Percentiles rank a stretch among this genome's conserved stretches.
phyloP scores from a whole-genome alignment of 2,113 vertebrate genomes.

The Salvelinus fontinalis region DNA sequence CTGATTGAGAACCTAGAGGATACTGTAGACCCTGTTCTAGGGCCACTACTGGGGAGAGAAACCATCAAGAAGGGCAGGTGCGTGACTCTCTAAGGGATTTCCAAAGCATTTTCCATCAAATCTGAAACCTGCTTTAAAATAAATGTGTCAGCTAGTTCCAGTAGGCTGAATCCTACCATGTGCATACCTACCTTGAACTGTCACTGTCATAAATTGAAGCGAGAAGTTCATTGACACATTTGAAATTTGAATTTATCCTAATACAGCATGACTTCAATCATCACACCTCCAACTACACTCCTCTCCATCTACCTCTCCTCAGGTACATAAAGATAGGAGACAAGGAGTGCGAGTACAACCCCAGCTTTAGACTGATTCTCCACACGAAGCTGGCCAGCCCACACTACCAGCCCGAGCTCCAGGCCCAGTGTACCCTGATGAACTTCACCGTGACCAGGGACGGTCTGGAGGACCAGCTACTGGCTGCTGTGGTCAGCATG shows the following conservation, averaged over 20 bases:
- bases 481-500: conserved; percentile 87
- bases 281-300: neutral
- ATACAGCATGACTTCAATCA: neutral
- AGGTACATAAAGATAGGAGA: conserved; percentile 92
- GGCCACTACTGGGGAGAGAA: conserved; percentile 87
- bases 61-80: conserved; percentile 95
- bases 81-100: conserved; percentile 28
- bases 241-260: neutral
- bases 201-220: neutral
- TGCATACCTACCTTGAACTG: neutral
- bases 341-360: conserved; percentile 92
- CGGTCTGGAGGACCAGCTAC: conserved; percentile 92
- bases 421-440: conserved; percentile 95
- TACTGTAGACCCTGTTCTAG: conserved; percentile 87
- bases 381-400: conserved; percentile 94
- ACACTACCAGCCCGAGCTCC: conserved; percentile 94
- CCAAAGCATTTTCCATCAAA: neutral
- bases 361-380: conserved; percentile 88
- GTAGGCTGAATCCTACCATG: neutral
- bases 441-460: conserved; percentile 91
- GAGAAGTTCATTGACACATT: neutral
- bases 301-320: conserved; percentile 12
- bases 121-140: neutral
- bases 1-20: conserved; percentile 95
- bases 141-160: too few relatives aligned